Percentiles rank a stretch among this genome's conserved stretches.
These are phyloP conservation scores for Hypotaenidia philippensis DNA, from an alignment of 2,797 vertebrate species.

Conservation along the genomic window DNA sequence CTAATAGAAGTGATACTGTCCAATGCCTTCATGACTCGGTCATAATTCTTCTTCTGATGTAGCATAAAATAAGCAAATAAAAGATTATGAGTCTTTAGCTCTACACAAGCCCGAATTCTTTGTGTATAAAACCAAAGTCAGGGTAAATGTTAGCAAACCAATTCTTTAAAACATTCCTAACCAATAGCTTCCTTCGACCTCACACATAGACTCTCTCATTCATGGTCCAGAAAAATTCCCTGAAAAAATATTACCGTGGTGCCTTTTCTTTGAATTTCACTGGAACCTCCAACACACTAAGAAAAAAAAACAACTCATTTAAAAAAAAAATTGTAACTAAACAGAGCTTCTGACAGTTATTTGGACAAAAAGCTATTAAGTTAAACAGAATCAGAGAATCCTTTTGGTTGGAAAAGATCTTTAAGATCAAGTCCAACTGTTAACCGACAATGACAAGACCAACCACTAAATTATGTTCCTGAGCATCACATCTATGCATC, in stretches of 20 bases:
- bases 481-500: no score
- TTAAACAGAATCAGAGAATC: background rate
- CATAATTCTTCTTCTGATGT: conserved; percentile 91
- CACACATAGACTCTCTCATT: background rate
- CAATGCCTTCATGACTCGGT: conserved; percentile 89
- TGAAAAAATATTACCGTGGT: accelerated
- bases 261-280: background rate
- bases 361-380: background rate
- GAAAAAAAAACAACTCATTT: background rate
- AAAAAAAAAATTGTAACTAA: background rate
- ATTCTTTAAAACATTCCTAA: background rate
- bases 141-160: background rate
- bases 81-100: background rate
- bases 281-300: background rate
- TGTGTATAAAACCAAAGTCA: background rate
- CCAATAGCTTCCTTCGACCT: background rate
- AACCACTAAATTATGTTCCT: no score
- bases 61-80: conserved; percentile 10
- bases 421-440: no score
- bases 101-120: background rate
- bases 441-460: no score
- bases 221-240: background rate
- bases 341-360: background rate
- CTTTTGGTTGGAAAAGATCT: no score
- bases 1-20: conserved; percentile 92